These are phyloP conservation scores for Callocephalon fimbriatum DNA, from an alignment of 2,113 vertebrate genomes.

Conservation along the genomic window DNA sequence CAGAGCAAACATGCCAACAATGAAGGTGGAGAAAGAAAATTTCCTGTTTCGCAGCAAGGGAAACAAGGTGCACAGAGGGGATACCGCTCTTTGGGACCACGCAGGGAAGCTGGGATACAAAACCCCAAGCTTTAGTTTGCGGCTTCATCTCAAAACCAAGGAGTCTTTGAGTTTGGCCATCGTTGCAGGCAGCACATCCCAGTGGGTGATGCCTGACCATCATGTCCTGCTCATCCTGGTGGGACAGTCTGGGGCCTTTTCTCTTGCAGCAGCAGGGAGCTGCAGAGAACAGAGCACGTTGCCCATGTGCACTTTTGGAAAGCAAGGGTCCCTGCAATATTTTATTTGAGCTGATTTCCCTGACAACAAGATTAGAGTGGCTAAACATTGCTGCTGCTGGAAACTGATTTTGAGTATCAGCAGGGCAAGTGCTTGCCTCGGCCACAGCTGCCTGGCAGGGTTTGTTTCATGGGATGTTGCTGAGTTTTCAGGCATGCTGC, in stretches of 20 bases:
- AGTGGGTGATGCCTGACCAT: neutral
- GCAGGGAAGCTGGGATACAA: rapidly evolving
- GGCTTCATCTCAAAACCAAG: neutral
- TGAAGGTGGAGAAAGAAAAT: constrained; percentile 31
- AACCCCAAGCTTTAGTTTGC: neutral
- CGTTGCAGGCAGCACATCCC: neutral
- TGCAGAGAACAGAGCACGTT: neutral
- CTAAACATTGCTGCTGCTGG: neutral
- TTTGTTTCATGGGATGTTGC: neutral
- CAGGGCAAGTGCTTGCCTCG: rapidly evolving
- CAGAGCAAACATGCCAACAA: neutral
- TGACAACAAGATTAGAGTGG: neutral
- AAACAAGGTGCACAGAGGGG: neutral
- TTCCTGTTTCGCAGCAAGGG: neutral
- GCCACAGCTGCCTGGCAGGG: neutral
- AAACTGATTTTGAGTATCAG: neutral
- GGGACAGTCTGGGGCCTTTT: neutral
- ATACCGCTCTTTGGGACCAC: rapidly evolving
- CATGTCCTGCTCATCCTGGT: neutral
- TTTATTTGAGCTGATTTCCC: neutral
- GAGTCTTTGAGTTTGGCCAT: neutral
- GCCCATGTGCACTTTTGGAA: rapidly evolving
- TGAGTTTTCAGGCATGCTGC: neutral
- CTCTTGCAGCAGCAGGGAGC: neutral
- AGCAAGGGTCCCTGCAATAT: neutral